A percentile compares a stretch with the other conserved stretches of the same genome.
phyloP scores from a whole-genome alignment of 2,888 invertebrate species.

The Lasioglossum malachurum region DNA sequence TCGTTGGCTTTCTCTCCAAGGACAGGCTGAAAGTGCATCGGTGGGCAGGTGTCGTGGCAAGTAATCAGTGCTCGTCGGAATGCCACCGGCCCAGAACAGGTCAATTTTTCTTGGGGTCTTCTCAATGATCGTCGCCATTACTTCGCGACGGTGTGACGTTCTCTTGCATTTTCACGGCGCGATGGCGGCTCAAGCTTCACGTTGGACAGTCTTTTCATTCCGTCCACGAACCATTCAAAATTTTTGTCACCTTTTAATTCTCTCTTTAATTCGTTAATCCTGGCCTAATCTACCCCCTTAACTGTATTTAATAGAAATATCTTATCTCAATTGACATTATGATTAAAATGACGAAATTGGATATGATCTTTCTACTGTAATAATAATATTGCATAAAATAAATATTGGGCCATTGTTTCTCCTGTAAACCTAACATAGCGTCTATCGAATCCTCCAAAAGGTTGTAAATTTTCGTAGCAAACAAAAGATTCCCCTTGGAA shows the following conservation, averaged over 20 bases:
- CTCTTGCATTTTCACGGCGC: constrained; percentile 32
- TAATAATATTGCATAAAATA: too few species aligned
- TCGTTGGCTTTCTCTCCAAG: constrained; percentile 31
- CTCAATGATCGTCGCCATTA: constrained; percentile 26
- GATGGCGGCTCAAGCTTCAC: not conserved
- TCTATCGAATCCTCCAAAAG: too few species aligned
- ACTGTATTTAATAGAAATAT: too few species aligned
- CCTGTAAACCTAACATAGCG: too few species aligned
- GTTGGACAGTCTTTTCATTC: not conserved
- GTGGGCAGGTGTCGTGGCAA: constrained; percentile 30
- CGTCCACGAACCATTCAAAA: not conserved
- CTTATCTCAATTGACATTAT: too few species aligned
- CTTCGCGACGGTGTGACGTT: constrained; percentile 11
- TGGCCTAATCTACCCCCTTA: too few species aligned
- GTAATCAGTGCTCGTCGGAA: constrained; percentile 56
- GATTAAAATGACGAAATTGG: too few species aligned
- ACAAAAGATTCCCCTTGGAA: too few species aligned
- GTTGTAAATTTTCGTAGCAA: too few species aligned
- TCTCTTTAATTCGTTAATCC: too few species aligned
- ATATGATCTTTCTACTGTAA: too few species aligned
- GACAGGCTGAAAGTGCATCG: constrained; percentile 24
- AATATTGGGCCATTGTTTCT: too few species aligned
- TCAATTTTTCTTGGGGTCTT: constrained; percentile 42
- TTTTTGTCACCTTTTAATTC: not conserved
- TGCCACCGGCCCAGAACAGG: constrained; percentile 41